Evolutionary conservation across 2,797 vertebrate genomes (phyloP).

Genomic region (Gymnoscopelus braueri): DNA sequence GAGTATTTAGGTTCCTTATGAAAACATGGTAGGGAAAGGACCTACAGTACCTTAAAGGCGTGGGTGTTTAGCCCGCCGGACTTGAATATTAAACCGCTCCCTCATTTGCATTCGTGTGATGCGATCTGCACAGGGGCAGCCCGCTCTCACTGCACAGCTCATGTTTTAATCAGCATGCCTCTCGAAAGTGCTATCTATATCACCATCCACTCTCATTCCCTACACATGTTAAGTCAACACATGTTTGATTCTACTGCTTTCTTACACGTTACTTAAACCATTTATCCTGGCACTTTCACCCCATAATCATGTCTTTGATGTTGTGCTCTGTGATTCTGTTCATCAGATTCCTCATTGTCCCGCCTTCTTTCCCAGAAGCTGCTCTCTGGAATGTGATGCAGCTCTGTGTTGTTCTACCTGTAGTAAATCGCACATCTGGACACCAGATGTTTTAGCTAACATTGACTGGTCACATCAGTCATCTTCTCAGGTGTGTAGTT

Average conservation of each 20-base stretch:
- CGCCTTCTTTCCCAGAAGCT: slow-evolving; percentile 46
- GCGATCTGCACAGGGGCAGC: slow-evolving; percentile 49
- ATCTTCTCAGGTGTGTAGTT: slow-evolving; percentile 50
- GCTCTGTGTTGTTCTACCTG: slow-evolving; percentile 48
- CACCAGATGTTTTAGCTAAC: slow-evolving; percentile 59
- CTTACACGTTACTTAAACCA: slow-evolving; percentile 10
- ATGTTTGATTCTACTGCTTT: slow-evolving; percentile 38
- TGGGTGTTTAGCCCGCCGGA: slow-evolving; percentile 42
- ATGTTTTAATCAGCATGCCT: slow-evolving; percentile 68
- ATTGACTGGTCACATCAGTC: slow-evolving; percentile 14
- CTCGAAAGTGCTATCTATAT: slow-evolving; percentile 40
- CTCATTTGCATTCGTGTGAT: slow-evolving; percentile 72
- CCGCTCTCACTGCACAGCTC: slow-evolving; percentile 56
- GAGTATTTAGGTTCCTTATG: slow-evolving; percentile 23
- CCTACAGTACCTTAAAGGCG: slow-evolving; percentile 30
- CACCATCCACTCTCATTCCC: slow-evolving; percentile 26
- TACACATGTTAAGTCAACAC: slow-evolving; percentile 44
- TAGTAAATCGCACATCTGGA: slow-evolving; percentile 52
- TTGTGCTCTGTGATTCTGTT: slow-evolving; percentile 1
- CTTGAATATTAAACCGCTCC: slow-evolving; percentile 70
- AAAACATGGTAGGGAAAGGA: slow-evolving; percentile 23
- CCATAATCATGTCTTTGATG: slow-evolving; percentile 53
- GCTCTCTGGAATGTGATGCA: slow-evolving; percentile 47
- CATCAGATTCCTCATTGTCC: slow-evolving; percentile 50
- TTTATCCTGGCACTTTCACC: neutral